Conservation (phyloP, 2,797 vertebrate species). For the Podarcis lilfordi region DNA sequence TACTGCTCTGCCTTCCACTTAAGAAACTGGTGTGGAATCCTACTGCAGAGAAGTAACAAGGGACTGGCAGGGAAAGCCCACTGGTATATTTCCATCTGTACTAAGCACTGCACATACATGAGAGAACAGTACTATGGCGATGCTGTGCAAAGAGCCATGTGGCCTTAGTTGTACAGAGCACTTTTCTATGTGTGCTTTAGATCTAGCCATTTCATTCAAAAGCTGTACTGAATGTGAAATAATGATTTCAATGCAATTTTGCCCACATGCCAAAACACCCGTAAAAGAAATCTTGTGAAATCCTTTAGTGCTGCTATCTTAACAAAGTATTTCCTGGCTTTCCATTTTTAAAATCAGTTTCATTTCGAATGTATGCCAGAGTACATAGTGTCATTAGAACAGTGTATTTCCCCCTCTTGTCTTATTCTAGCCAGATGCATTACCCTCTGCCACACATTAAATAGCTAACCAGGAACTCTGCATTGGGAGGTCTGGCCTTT, state of each 20-base stretch:
- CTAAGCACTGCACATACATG: not conserved
- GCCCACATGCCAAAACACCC: conserved; percentile 44
- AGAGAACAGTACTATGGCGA: not conserved
- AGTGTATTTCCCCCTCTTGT: conserved; percentile 73
- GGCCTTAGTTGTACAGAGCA: not conserved
- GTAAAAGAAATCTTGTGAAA: conserved; percentile 52
- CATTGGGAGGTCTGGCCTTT: conserved; percentile 81
- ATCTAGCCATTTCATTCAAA: conserved; percentile 13
- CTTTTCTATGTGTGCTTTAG: not conserved
- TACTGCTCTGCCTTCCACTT: too few species aligned
- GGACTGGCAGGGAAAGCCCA: not conserved
- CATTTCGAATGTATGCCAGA: conserved; percentile 69
- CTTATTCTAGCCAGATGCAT: conserved; percentile 72
- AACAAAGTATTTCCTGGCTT: not conserved
- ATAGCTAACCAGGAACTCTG: conserved; percentile 68
- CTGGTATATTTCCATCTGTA: not conserved
- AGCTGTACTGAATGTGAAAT: conserved; percentile 29
- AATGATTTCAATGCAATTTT: conserved; percentile 47
- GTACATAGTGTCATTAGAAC: conserved; percentile 64
- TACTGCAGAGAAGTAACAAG: not conserved
- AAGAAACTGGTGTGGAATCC: not conserved
- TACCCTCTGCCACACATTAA: conserved; percentile 74
- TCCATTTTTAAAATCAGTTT: conserved; percentile 58
- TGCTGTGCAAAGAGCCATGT: not conserved
- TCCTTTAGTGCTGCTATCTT: conserved; percentile 44